These are phyloP conservation scores for Pollenia griseotomentosa DNA, from an alignment of 2,888 invertebrate species.

Conservation along the genomic window DNA sequence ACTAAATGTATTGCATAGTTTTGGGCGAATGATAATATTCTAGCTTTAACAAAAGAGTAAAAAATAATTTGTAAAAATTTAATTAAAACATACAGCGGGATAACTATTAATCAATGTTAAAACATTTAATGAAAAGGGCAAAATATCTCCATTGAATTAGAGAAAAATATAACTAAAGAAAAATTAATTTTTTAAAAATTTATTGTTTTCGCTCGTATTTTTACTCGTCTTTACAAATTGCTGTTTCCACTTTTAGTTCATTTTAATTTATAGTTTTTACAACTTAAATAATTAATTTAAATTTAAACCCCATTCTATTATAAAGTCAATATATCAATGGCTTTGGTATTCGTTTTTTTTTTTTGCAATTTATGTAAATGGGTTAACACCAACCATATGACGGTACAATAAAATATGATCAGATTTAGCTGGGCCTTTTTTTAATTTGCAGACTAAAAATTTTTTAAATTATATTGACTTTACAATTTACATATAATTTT, in stretches of 20 bases:
- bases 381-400: slow-evolving; percentile 55
- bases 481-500: background rate
- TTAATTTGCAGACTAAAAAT: background rate
- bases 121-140: background rate
- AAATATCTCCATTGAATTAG: background rate
- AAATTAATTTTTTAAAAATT: background rate
- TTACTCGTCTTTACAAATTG: background rate
- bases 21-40: background rate
- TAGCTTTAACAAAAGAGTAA: too few relatives aligned
- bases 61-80: background rate
- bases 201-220: slow-evolving; percentile 11
- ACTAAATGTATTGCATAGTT: background rate
- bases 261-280: slow-evolving; percentile 39
- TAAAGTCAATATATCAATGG: slow-evolving; percentile 59
- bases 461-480: slow-evolving; percentile 15
- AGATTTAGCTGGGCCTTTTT: slow-evolving; percentile 15
- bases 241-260: background rate
- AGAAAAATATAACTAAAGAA: background rate
- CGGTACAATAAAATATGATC: slow-evolving; percentile 22
- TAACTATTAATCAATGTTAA: slow-evolving; percentile 3
- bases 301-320: slow-evolving; percentile 40
- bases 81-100: background rate
- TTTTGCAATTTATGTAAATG: slow-evolving; percentile 57
- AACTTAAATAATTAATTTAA: slow-evolving; percentile 57
- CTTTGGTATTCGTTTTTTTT: background rate